Conservation (phyloP, 2,113 vertebrate species). For the Meles meles region DNA sequence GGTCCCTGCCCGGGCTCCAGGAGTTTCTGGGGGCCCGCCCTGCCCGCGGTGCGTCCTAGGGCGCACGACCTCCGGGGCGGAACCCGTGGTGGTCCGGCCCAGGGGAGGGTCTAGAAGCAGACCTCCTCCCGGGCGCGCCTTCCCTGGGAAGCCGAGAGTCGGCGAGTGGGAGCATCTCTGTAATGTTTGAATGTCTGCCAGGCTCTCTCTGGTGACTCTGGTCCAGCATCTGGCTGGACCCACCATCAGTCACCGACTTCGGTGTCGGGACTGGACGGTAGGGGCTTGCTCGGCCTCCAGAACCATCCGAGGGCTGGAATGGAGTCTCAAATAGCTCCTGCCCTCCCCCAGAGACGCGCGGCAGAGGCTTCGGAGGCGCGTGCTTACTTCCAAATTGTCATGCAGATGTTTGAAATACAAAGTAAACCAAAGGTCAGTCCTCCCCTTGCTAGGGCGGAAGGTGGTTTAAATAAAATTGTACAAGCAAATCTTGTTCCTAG, state of each 20-base stretch:
- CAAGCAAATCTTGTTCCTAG: neutral
- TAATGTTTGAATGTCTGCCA: too few species aligned
- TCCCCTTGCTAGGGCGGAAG: neutral
- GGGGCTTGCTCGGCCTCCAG: neutral
- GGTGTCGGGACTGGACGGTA: fast-evolving
- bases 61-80: fast-evolving
- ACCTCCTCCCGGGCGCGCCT: neutral
- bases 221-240: neutral
- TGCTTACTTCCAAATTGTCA: neutral
- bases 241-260: neutral
- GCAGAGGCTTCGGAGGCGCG: neutral
- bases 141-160: neutral
- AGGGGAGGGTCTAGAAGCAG: too few species aligned
- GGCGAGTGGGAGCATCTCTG: neutral
- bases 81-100: neutral
- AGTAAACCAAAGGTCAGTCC: neutral
- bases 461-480: neutral
- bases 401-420: neutral
- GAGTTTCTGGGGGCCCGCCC: neutral
- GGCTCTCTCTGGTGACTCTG: too few species aligned
- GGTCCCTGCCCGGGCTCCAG: too few species aligned
- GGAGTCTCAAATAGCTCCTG: neutral
- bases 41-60: neutral
- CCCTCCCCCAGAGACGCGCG: neutral
- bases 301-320: neutral